Evolutionary conservation across 2,888 invertebrate genomes (phyloP).

Genomic region (Eledone cirrhosa): DNA sequence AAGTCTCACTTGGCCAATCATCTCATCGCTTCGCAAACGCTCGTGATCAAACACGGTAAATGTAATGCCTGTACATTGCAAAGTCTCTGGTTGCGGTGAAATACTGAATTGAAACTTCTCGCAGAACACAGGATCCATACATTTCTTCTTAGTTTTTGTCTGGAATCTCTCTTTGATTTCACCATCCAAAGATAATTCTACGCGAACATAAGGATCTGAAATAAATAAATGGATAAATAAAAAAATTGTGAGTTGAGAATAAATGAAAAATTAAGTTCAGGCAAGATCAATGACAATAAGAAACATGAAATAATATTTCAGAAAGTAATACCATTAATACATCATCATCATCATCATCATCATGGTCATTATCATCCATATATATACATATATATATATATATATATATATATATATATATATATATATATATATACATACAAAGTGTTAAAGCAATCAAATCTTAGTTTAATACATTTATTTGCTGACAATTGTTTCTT

Average conservation of each 20-base stretch:
- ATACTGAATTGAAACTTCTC: conserved; percentile 55
- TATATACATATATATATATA: no score
- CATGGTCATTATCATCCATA: not conserved
- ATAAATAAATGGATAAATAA: conserved; percentile 31
- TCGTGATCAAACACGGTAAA: conserved; percentile 61
- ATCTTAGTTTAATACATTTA: no score
- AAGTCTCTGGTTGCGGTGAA: conserved; percentile 58
- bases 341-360: no score
- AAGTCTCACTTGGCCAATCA: conserved; percentile 64
- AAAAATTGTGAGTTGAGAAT: not conserved
- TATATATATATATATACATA: no score
- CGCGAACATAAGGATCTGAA: conserved; percentile 67
- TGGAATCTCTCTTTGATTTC: conserved; percentile 57
- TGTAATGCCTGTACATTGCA: conserved; percentile 64
- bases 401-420: no score
- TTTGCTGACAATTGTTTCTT: no score
- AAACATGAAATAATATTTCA: not conserved
- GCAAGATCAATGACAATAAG: not conserved
- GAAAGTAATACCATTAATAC: not conserved
- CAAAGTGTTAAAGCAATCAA: no score
- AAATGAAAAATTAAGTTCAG: not conserved
- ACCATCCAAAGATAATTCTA: conserved; percentile 62
- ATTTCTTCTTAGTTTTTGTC: conserved; percentile 52
- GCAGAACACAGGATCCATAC: conserved; percentile 50
- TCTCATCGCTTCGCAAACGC: conserved; percentile 64